Conservation (phyloP, 1,140 invertebrate genomes). For the Tigriopus japonicus region DNA sequence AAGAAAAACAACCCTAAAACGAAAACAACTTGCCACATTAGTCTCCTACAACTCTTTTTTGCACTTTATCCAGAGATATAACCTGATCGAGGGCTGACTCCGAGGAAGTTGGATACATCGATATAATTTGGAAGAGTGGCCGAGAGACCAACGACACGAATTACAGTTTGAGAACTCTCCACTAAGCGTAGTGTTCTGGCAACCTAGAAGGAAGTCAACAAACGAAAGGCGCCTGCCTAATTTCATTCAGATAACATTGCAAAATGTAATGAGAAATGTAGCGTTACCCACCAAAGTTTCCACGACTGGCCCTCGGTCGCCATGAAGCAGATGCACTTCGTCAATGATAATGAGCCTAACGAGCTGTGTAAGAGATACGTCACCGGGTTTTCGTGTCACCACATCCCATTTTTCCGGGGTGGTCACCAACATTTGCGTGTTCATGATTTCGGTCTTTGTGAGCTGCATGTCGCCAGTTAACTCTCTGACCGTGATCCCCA, state of each 20-base stretch:
- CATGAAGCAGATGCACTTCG: constrained; percentile 93
- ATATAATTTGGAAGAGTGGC: constrained; percentile 95
- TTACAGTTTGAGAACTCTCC: constrained; percentile 88
- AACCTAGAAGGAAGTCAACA: constrained; percentile 28
- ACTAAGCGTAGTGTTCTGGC: constrained; percentile 79
- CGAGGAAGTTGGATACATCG: constrained; percentile 82
- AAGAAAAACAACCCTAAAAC: constrained; percentile 80
- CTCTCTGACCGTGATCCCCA: constrained; percentile 72
- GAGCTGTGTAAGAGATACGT: constrained; percentile 69
- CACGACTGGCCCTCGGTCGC: constrained; percentile 90
- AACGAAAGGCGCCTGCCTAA: too few relatives aligned
- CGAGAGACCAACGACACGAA: constrained; percentile 89
- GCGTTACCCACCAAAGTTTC: constrained; percentile 64
- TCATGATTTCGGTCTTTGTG: constrained; percentile 77
- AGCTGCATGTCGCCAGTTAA: constrained; percentile 96
- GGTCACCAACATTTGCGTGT: constrained; percentile 94
- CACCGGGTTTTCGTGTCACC: constrained; percentile 83
- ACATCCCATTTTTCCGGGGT: constrained; percentile 99
- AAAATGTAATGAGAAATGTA: too few relatives aligned
- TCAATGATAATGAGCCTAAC: constrained; percentile 93
- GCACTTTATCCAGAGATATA: too few relatives aligned
- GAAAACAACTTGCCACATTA: constrained; percentile 21
- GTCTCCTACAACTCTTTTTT: too few relatives aligned
- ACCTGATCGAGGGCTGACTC: constrained; percentile 58
- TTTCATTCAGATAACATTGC: too few relatives aligned